Evolutionary conservation across 2,888 invertebrate species (phyloP).

Genomic region (Orchestes rusci): DNA sequence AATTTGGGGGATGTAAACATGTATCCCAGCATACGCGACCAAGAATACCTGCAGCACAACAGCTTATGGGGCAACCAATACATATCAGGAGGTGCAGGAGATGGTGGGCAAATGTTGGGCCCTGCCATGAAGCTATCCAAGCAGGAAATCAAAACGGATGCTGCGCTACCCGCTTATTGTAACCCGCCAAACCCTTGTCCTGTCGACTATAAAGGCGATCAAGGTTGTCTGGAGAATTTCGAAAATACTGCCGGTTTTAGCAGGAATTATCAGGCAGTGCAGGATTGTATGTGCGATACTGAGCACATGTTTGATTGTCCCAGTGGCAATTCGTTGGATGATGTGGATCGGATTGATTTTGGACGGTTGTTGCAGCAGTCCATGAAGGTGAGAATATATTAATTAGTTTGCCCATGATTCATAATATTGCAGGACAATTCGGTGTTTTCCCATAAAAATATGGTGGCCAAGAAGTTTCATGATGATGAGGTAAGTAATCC

Average conservation of each 20-base stretch:
- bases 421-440: slow-evolving; percentile 14
- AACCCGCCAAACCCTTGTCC: slow-evolving; percentile 99
- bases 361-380: slow-evolving; percentile 58
- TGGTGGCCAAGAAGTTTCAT: slow-evolving; percentile 71
- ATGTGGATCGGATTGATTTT: slow-evolving; percentile 51
- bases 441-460: slow-evolving; percentile 53
- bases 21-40: slow-evolving; percentile 73
- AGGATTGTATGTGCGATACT: slow-evolving; percentile 95
- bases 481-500: slow-evolving; percentile 23
- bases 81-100: slow-evolving; percentile 65
- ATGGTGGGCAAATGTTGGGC: slow-evolving; percentile 61
- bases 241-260: slow-evolving; percentile 95
- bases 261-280: slow-evolving; percentile 82
- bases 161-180: slow-evolving; percentile 93
- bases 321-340: slow-evolving; percentile 43
- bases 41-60: slow-evolving; percentile 81
- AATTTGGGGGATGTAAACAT: slow-evolving; percentile 47
- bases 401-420: no score
- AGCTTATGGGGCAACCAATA: slow-evolving; percentile 60
- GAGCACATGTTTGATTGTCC: slow-evolving; percentile 97
- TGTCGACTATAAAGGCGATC: slow-evolving; percentile 82
- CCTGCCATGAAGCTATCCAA: slow-evolving; percentile 52
- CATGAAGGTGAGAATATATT: slow-evolving; percentile 44
- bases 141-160: slow-evolving; percentile 82
- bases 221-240: slow-evolving; percentile 86